Percentiles rank a stretch among this genome's conserved stretches.
Evolutionary conservation across 2,113 vertebrate species (phyloP).

Genomic region (Silurus glanis): DNA sequence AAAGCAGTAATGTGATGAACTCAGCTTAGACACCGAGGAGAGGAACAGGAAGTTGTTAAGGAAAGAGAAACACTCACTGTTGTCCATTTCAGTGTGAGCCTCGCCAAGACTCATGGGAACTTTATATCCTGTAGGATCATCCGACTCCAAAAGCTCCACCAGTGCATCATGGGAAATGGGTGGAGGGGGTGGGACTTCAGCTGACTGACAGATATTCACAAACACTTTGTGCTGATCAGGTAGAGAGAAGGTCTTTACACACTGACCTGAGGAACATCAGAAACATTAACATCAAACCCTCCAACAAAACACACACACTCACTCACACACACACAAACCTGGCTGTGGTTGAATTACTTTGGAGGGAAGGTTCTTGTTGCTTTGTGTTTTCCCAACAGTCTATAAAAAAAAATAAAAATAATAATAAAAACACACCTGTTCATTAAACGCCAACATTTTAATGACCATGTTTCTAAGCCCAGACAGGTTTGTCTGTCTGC

Average conservation of each 20-base stretch:
- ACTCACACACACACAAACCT: slow-evolving; percentile 55
- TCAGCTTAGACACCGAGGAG: too few relatives aligned
- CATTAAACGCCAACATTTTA: background rate
- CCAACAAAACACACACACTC: background rate
- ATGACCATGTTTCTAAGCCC: background rate
- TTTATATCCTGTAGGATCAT: slow-evolving; percentile 79
- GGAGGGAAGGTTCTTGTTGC: slow-evolving; percentile 55
- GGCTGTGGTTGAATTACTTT: slow-evolving; percentile 73
- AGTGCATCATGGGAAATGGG: slow-evolving; percentile 78
- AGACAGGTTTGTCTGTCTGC: too few relatives aligned
- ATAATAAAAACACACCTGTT: background rate
- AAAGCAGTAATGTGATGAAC: too few relatives aligned
- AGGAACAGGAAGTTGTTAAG: background rate
- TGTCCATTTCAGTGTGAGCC: slow-evolving; percentile 83
- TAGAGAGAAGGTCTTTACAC: slow-evolving; percentile 78
- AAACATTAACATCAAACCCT: background rate
- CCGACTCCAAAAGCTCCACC: slow-evolving; percentile 81
- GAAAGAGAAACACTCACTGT: slow-evolving; percentile 70
- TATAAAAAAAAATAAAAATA: slow-evolving; percentile 43
- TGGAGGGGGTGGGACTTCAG: slow-evolving; percentile 78
- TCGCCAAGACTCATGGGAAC: slow-evolving; percentile 92
- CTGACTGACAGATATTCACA: slow-evolving; percentile 85
- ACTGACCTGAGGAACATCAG: slow-evolving; percentile 73
- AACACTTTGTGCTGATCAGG: slow-evolving; percentile 78
- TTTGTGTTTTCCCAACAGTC: slow-evolving; percentile 63